Conservation (phyloP, 2,113 vertebrate species). For the Siniperca chuatsi region DNA sequence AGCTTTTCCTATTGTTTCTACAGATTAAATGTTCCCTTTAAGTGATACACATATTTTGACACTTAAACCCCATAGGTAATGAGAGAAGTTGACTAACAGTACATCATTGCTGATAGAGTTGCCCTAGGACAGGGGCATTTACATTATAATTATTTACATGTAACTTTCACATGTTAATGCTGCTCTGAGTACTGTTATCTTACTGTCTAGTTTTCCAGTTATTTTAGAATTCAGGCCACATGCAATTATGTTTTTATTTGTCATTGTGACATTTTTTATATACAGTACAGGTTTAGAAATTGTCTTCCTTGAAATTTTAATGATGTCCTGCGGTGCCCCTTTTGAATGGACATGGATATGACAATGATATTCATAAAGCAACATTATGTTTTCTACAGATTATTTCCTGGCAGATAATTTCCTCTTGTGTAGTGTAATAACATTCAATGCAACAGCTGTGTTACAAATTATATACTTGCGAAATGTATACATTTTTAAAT, state of each 20-base stretch:
- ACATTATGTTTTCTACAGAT: background rate
- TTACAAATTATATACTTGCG: too few relatives aligned
- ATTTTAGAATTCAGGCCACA: background rate
- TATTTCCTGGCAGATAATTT: background rate
- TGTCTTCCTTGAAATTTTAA: background rate
- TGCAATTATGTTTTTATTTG: background rate
- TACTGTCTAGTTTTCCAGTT: background rate
- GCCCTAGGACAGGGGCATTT: background rate
- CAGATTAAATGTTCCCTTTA: background rate
- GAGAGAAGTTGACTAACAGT: too few relatives aligned
- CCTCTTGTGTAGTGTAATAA: background rate
- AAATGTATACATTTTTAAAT: background rate
- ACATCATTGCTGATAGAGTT: background rate
- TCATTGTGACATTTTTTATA: background rate
- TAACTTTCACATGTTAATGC: background rate
- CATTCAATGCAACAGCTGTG: background rate
- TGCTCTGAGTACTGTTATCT: background rate
- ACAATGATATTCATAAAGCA: background rate
- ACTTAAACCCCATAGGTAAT: background rate
- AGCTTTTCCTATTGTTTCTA: background rate
- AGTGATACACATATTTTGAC: background rate
- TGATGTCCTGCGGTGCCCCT: background rate
- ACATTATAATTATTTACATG: background rate
- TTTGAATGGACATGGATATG: background rate
- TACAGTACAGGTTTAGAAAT: background rate